Evolutionary conservation across 37 sponge, comb jelly and placozoan genomes (phyloP), one percentile per base, ranked within the genome.

Genomic region (Corticium candelabrum): DNA sequence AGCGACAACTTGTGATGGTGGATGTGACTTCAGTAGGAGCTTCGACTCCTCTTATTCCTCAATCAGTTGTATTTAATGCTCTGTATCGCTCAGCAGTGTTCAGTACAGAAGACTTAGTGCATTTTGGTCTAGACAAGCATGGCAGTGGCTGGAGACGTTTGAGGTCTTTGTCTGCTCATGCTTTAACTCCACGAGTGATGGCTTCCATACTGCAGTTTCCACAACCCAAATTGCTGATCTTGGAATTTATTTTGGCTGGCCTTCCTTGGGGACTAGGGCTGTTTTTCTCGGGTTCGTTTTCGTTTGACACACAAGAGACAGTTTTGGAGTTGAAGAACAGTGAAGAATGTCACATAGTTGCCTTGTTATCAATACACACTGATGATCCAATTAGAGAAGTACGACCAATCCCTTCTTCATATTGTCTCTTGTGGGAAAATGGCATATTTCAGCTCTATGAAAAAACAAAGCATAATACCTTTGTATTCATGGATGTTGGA

Each of bases 11-110:
- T 80, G 87, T 32, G 81, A 87, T 76, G 41, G 11, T 40, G 88
- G 92, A 1, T 21, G 62, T 50, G 11, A 50, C 62, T 21, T 21
- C 62, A 11, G 62, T 27, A 11, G 21, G 21, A 21, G 62, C 62
- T 27, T 21, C 21, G 62, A 11, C 11, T 11, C 62, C 62, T 21
- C 15, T 50, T 50, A 85, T 91, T 34, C 92, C 92, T 29, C 35
- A 7, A 34, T 29, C 37, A 3, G 27, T 81, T 35, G 85, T 91
- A 21, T 79, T 78, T 38, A 91, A 91, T 85, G 88, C 85, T 57
- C 73, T 91, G 68, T 87, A 88, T 50, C 79, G 77, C 36, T 91
- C 92, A 0, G 36, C 74, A 32, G 69, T 90, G 31, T 82, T 91
- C 34, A n/a, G 82, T 7, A 73, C 62, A 73, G 69, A 68, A 1